Conservation (phyloP, 2,888 invertebrate species). For the Protophormia terraenovae region DNA sequence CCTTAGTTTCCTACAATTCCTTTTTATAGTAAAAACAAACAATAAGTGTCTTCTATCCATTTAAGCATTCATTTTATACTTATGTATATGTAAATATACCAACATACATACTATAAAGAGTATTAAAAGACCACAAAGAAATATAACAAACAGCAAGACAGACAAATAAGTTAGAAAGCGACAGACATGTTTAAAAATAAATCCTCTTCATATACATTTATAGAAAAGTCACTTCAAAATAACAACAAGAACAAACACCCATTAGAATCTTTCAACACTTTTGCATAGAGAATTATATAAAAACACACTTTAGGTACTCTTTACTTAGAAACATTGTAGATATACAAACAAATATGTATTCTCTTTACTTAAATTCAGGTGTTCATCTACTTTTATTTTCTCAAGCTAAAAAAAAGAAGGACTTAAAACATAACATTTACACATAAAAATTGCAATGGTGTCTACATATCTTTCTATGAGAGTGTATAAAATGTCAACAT, state of each 20-base stretch:
- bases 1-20: not conserved
- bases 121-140: slow-evolving; percentile 27
- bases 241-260: slow-evolving; percentile 47
- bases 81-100: not conserved
- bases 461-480: no score
- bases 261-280: slow-evolving; percentile 60
- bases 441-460: not conserved
- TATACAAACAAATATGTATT: not conserved
- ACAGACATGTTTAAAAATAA: slow-evolving; percentile 59
- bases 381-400: slow-evolving; percentile 55
- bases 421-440: not conserved
- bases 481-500: slow-evolving; percentile 12
- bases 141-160: slow-evolving; percentile 16
- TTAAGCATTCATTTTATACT: slow-evolving; percentile 53
- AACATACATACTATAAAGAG: no score
- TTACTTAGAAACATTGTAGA: not conserved
- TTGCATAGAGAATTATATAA: not conserved
- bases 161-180: not conserved
- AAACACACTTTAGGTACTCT: no score
- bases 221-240: slow-evolving; percentile 63
- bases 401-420: slow-evolving; percentile 52
- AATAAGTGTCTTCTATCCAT: slow-evolving; percentile 61
- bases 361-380: slow-evolving; percentile 47
- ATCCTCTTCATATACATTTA: slow-evolving; percentile 56
- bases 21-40: slow-evolving; percentile 32